Base-by-base conservation (phyloP, 2,888 invertebrate species). In the Melieria omissa region DNA sequence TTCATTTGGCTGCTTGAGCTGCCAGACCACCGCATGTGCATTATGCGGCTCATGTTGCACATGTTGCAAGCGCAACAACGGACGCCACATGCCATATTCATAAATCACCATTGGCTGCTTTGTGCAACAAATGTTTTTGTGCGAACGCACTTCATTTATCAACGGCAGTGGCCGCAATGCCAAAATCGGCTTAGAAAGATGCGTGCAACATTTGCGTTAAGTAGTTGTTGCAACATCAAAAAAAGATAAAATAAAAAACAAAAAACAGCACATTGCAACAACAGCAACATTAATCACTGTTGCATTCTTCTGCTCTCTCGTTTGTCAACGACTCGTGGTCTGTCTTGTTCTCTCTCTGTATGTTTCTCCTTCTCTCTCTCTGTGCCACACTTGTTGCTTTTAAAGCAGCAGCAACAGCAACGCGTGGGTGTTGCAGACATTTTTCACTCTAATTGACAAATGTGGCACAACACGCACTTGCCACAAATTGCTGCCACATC, bases 161-260 rank as follows among this genome's bases (percentile, higher is more conserved):
- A 67, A 14, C 4, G 3, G 7, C 14, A 5, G 29, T 41, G 41
- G 41, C 12, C 42, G 47, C 14, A 41, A 8, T 4, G 7, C 16
- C 3, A 47, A n/a, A 4, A 29, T 44, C 9, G n/a, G 44, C 44
- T 54, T 49, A 10, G 45, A 45, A 44, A 45, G 61, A 54, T 62
- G 68, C 54, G 54, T 68, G 68, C 68, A 68, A 69, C 62, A 63
- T 55, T 47, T 52, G 41, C 62, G 55, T 54, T 52, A 69, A 61
- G 61, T 46, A 44, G 16, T 62, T 16, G 46, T 5, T 9, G 47
- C 8, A 16, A 41, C 6, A 46, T 7, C 10, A 10, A 14, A n/a
- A 42, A 16, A 16, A 46, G 12, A 16, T 5, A 54, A 65, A 46
- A 47, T 7, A 55, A 55, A 55, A 16, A 4, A 10, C 9, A 6